Evolutionary conservation across 2,113 vertebrate genomes (phyloP).

Genomic region (Catagonus wagneri): DNA sequence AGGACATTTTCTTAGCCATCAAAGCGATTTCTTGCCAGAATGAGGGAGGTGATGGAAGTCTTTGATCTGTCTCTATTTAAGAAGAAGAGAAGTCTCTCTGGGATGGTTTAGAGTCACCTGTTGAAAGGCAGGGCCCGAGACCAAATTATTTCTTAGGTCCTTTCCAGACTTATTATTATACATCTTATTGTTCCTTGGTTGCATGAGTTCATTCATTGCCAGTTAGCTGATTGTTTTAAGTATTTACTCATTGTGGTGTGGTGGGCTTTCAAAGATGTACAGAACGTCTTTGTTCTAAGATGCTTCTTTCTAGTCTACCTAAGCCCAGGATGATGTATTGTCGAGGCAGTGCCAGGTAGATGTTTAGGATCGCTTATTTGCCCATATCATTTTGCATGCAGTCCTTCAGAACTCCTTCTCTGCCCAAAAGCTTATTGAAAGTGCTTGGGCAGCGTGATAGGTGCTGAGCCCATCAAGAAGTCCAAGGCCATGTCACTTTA

Average conservation of each 20-base stretch:
- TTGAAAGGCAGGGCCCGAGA: neutral
- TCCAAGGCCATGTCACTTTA: neutral
- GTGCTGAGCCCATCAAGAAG: neutral
- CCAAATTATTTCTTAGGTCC: neutral
- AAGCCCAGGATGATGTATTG: neutral
- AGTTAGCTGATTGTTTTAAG: neutral
- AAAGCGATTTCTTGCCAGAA: slow-evolving; percentile 17
- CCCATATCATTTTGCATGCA: neutral
- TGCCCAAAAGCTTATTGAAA: neutral
- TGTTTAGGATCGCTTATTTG: neutral
- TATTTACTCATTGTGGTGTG: neutral
- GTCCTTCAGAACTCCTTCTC: neutral
- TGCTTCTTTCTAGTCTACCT: neutral
- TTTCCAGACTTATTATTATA: neutral
- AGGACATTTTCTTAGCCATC: neutral
- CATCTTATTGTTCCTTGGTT: neutral
- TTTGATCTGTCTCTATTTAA: slow-evolving; percentile 5
- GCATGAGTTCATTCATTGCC: neutral
- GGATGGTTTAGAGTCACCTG: neutral
- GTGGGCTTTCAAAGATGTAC: neutral
- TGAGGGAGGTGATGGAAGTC: neutral
- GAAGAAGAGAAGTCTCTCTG: neutral
- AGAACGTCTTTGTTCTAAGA: neutral
- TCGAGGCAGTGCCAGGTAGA: neutral
- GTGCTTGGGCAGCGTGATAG: neutral